Conservation (phyloP, 2,888 invertebrate species). For the Troilus luridus region DNA sequence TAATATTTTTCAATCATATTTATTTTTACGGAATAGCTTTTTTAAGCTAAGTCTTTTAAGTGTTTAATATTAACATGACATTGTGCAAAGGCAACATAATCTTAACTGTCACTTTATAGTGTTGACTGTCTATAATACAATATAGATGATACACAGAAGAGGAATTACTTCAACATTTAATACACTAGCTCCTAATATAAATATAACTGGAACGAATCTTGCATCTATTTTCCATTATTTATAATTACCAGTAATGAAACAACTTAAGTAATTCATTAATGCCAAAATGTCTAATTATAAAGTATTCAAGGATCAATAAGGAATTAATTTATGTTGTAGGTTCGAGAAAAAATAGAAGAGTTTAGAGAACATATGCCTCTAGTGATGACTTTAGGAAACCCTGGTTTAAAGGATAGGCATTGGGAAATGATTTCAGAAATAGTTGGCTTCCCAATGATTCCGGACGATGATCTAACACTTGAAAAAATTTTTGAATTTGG, state of each 20-base stretch:
- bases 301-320: neutral
- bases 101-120: too few species aligned
- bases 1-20: neutral
- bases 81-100: too few species aligned
- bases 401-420: conserved; percentile 91
- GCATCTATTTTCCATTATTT: too few species aligned
- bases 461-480: conserved; percentile 84
- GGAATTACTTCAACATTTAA: too few species aligned
- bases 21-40: neutral
- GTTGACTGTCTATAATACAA: too few species aligned
- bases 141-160: too few species aligned
- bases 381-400: conserved; percentile 94
- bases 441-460: conserved; percentile 91
- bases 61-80: too few species aligned
- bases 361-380: conserved; percentile 92
- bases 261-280: too few species aligned
- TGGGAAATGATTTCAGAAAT: conserved; percentile 97
- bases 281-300: neutral
- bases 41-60: neutral
- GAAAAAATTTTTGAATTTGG: conserved; percentile 90
- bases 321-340: conserved; percentile 67
- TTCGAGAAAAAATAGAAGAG: conserved; percentile 83
- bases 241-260: too few species aligned
- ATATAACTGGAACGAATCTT: too few species aligned
- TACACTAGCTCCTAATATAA: too few species aligned